phyloP scores from a whole-genome alignment of 2,113 vertebrate species.

The Lamprologus lemairii region DNA sequence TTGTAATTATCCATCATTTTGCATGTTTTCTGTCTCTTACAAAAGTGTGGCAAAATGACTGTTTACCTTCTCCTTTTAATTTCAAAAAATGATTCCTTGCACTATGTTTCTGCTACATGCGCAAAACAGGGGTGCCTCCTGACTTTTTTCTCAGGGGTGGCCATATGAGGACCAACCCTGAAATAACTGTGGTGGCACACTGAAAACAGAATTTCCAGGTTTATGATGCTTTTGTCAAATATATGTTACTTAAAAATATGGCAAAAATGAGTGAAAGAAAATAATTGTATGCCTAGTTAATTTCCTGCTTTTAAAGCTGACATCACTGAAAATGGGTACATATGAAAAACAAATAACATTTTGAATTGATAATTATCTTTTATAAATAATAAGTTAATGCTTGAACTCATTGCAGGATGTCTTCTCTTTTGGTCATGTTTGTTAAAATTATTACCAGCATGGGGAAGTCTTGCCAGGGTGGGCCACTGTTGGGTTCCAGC shows the following conservation, averaged over 20 bases:
- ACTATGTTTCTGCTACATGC: too few species aligned
- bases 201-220: neutral
- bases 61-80: too few species aligned
- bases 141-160: neutral
- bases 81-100: neutral
- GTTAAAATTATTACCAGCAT: neutral
- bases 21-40: neutral
- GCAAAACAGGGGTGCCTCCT: too few species aligned
- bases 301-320: neutral
- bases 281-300: neutral
- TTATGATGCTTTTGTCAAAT: neutral
- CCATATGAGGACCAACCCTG: neutral
- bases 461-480: neutral
- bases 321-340: neutral
- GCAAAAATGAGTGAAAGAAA: fast-evolving
- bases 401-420: neutral
- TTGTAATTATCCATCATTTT: neutral
- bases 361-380: neutral
- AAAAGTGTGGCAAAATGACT: neutral
- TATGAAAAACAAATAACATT: neutral
- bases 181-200: neutral
- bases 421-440: neutral
- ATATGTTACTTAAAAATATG: neutral
- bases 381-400: neutral
- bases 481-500: neutral